Evolutionary conservation across 2,888 invertebrate species (phyloP), one percentile per base, ranked within the genome.

Genomic region (Limnephilus lunatus): DNA sequence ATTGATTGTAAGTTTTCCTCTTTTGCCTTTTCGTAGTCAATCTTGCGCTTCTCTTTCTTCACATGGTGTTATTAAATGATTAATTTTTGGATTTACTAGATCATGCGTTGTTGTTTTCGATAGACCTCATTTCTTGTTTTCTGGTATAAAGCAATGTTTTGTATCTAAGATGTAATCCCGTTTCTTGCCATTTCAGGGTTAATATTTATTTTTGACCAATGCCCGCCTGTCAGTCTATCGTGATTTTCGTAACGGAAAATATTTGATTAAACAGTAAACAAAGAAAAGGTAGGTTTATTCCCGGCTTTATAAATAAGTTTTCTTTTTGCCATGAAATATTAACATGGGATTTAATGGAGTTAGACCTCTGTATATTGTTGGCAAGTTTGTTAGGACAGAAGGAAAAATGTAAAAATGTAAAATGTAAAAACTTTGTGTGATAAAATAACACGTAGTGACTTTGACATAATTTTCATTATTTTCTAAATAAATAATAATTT

Each of bases 221-320:
- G 82, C 35, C 83, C 83, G 80, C 53, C 80, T 89, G 91, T 86
- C 88, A 88, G 91, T 83, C 53, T 53, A 30, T 91, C 89, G 89
- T 85, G 91, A 88, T 91, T 91, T 91, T 88, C 53, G 53, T 91
- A 68, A 88, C 85, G 91, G 85, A 91, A 89, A 89, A 89, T 80
- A 91, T 89, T 91, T 91, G 91, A 91, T 91, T 91, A 91, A 89
- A 91, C 53, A 85, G 91, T 91, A 89, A 91, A 91, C 91, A 91
- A 91, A 91, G 91, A 89, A 68, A 85, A 48, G 80, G 80, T 14
- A 89, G 80, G 80, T 89, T 15, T 81, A 15, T 80, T 35, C 86
- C 39, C 48, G n/a, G 81, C 86, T 86, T 81, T 35, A 81, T 85
- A 90, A 90, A 90, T 68, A 90, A 86, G 86, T 80, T 91, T 91